phyloP scores from a whole-genome alignment of 2,113 vertebrate species.

The Eulemur macaco region DNA sequence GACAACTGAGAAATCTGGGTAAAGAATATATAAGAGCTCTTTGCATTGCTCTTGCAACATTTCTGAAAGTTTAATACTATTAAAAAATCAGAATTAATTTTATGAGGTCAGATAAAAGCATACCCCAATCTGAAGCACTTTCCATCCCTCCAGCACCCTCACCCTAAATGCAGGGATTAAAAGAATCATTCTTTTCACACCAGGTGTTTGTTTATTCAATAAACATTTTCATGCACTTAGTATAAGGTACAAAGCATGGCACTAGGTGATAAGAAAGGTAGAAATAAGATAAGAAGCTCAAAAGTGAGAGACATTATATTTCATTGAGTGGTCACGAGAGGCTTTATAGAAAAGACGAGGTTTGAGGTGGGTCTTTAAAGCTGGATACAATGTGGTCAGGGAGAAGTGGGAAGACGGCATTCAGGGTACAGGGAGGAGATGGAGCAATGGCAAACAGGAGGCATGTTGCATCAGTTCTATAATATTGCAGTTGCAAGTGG shows the following conservation, averaged over 20 bases:
- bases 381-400: not conserved
- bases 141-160: not conserved
- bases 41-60: not conserved
- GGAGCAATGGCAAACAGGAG: not conserved
- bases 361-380: not conserved
- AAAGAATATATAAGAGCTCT: not conserved
- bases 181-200: not conserved
- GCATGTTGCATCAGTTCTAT: not conserved
- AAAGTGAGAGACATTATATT: not conserved
- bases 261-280: not conserved
- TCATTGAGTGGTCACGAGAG: not conserved
- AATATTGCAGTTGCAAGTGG: not conserved
- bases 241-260: not conserved
- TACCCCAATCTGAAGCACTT: not conserved
- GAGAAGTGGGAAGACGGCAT: not conserved
- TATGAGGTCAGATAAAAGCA: not conserved
- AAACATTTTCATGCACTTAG: not conserved
- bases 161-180: not conserved
- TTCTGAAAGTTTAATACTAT: conserved; percentile 19
- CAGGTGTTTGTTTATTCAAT: not conserved
- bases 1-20: not conserved
- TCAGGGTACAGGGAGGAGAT: not conserved
- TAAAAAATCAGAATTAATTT: not conserved
- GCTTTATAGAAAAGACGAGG: not conserved
- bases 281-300: not conserved